Conservation (phyloP, 2,797 vertebrate genomes). For the Pterois miles region DNA sequence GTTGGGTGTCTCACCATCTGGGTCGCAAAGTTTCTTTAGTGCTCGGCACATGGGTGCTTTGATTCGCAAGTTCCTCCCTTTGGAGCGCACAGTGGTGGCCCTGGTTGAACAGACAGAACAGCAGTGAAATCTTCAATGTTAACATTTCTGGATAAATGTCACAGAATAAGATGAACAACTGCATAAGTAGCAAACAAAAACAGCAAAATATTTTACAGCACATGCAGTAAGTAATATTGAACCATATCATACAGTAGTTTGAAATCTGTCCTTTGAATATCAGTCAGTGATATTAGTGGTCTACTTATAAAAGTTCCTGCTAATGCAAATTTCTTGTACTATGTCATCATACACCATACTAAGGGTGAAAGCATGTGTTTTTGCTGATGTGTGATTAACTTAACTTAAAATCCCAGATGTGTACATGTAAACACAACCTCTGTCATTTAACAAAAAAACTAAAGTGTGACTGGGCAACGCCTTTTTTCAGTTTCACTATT, state of each 20-base stretch:
- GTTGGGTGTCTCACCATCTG: constrained; percentile 86
- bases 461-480: background rate
- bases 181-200: background rate
- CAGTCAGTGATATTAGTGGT: background rate
- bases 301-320: background rate
- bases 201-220: background rate
- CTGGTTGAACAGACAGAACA: constrained; percentile 73
- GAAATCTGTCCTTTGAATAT: background rate
- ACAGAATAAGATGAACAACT: background rate
- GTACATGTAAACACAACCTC: background rate
- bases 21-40: constrained; percentile 97
- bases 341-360: background rate
- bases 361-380: background rate
- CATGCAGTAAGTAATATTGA: background rate
- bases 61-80: constrained; percentile 96
- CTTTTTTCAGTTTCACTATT: background rate
- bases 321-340: background rate
- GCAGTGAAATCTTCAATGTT: background rate
- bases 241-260: background rate
- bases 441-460: background rate
- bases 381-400: background rate
- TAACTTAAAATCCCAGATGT: background rate
- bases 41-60: constrained; percentile 99
- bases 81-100: constrained; percentile 96
- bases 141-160: background rate